A percentile compares a stretch with the other conserved stretches of the same genome.
These are phyloP conservation scores for Volucella inanis DNA, from an alignment of 2,888 invertebrate species.

Conservation along the genomic window DNA sequence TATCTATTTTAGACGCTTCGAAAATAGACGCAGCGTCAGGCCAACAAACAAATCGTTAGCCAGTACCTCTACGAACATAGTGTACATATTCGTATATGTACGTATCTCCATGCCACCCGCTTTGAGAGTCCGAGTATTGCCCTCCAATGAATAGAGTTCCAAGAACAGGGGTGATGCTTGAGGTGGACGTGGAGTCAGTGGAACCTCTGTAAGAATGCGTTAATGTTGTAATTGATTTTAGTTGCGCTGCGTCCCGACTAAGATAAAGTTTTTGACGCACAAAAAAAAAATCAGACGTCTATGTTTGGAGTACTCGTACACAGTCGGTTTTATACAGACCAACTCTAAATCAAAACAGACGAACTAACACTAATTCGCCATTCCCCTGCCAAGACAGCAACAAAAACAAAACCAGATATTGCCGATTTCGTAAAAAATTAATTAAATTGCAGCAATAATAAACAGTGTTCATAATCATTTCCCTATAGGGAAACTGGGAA, in stretches of 20 bases:
- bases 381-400: not conserved
- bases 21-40: conserved; percentile 49
- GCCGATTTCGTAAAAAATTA: conserved; percentile 20
- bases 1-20: conserved; percentile 36
- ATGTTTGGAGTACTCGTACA: conserved; percentile 5
- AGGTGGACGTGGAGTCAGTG: no score
- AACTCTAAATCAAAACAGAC: conserved; percentile 20
- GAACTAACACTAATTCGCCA: not conserved
- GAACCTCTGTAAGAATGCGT: not conserved
- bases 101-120: conserved; percentile 24
- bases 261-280: conserved; percentile 10
- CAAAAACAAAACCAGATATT: not conserved
- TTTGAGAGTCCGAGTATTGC: not conserved
- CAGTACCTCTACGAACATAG: conserved; percentile 16
- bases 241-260: conserved; percentile 1
- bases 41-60: conserved; percentile 57
- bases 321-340: no score
- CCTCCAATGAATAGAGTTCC: not conserved
- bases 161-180: not conserved
- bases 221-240: conserved; percentile 30
- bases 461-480: conserved; percentile 20
- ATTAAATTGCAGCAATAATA: conserved; percentile 42
- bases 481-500: conserved; percentile 30
- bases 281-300: not conserved
- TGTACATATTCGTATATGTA: not conserved